Evolutionary conservation across 2,888 invertebrate species (phyloP), one percentile per base, ranked within the genome.

Genomic region (Pandemis heparana): DNA sequence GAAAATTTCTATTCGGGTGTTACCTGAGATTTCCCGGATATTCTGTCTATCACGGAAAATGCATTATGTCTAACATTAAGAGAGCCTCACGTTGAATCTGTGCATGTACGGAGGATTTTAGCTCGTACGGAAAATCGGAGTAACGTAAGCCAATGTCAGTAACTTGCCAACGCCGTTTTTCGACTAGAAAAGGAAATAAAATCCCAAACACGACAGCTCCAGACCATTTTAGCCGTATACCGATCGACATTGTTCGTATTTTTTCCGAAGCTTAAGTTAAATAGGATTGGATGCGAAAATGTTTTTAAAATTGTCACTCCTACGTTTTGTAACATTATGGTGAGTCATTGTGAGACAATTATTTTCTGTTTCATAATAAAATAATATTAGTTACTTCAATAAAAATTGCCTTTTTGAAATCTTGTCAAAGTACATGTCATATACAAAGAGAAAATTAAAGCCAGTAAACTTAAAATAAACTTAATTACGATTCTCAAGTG

Each of bases 1-100:
- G 16, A 73, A 63, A 69, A 23, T 23, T 56, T 56, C 56, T 23
- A 63, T 18, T 56, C 61, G 14, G 46, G 56, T 14, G 46, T 59
- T 68, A 69, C 63, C 73, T 63, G 67, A 73, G 48, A n/a, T 46
- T 38, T 65, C 48, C 43, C 46, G 32, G 51, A 9, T 38, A 38
- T 48, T 64, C 16, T 60, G 64, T 69, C 32, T n/a, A 18, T 18
- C 18, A 32, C 48, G 39, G 56, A 68, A 9, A 51, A 62, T 68
- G 56, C 51, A 62, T 61, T 61, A 66, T 18, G 59, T 53, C 48
- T 51, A 53, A 62, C 43, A 32, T 61, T 16, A 43, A 56, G 46
- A 46, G 59, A 14, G n/a, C n/a, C 43, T 43, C 39, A 46, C 38
- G 48, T 38, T 71, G n/a, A 56, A 64, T 56, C 16, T 56, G 48